A percentile compares a stretch with the other conserved stretches of the same genome.
phyloP scores from a whole-genome alignment of 1,140 invertebrate genomes.

The Brachionus koreanus region DNA sequence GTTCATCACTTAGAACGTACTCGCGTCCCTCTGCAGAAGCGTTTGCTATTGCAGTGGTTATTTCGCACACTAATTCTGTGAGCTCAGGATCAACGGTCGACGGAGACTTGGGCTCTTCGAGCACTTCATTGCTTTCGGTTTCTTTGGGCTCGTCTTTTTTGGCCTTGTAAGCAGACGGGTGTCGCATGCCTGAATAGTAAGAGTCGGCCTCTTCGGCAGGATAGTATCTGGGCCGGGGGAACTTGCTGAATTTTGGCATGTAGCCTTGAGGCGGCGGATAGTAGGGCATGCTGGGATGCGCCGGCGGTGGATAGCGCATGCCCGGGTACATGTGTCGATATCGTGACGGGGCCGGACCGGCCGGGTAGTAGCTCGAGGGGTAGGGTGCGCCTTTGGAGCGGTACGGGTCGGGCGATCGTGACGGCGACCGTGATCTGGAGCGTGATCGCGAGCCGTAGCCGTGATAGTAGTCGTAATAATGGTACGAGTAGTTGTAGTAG shows the following conservation, averaged over 20 bases:
- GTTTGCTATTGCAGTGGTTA: not conserved
- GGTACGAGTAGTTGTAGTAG: not conserved
- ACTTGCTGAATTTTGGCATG: not conserved
- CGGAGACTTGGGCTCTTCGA: constrained; percentile 23
- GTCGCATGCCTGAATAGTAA: not conserved
- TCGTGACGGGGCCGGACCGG: not conserved
- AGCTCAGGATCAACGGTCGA: constrained; percentile 15
- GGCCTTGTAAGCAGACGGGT: not conserved
- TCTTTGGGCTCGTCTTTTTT: not conserved
- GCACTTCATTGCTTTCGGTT: not conserved
- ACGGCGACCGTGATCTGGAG: not conserved
- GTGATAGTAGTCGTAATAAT: constrained; percentile 6
- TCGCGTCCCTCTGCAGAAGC: constrained; percentile 9
- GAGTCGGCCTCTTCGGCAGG: not conserved
- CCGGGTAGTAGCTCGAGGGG: not conserved
- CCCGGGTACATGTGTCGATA: constrained; percentile 5
- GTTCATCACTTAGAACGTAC: not conserved
- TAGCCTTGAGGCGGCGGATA: not conserved
- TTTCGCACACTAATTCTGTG: not conserved
- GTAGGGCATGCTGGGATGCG: not conserved
- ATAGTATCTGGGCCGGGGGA: not conserved
- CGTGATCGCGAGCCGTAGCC: not conserved
- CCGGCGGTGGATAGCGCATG: not conserved
- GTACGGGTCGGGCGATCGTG: not conserved
- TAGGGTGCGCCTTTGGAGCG: not conserved